Evolutionary conservation across 2,797 vertebrate species (phyloP).

Genomic region (Pseudochirops corinnae): DNA sequence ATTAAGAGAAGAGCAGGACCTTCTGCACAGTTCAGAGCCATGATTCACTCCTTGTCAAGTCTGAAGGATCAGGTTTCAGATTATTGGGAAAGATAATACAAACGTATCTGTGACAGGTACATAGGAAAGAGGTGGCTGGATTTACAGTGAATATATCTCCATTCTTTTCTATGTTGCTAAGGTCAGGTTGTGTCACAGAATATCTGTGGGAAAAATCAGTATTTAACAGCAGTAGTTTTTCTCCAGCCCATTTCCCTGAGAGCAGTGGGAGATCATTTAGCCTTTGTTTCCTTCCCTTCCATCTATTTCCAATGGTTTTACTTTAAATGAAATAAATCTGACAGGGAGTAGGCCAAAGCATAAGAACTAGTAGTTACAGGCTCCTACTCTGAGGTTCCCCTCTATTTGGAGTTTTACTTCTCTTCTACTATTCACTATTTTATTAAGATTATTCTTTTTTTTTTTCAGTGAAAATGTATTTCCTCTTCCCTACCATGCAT

Average conservation of each 20-base stretch:
- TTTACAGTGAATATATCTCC: slow-evolving; percentile 44
- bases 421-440: background rate
- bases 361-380: background rate
- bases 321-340: background rate
- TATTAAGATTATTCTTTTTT: background rate
- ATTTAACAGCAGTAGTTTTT: slow-evolving; percentile 8
- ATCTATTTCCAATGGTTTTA: background rate
- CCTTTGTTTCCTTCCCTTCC: background rate
- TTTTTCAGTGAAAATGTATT: background rate
- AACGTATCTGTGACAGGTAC: background rate
- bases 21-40: rapidly evolving
- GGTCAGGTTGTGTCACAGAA: slow-evolving; percentile 36
- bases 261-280: background rate
- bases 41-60: slow-evolving; percentile 17
- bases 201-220: background rate
- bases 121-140: background rate
- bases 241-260: background rate
- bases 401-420: background rate
- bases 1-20: background rate
- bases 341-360: background rate
- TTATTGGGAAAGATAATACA: background rate
- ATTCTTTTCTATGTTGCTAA: slow-evolving; percentile 27
- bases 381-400: background rate
- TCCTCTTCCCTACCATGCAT: background rate
- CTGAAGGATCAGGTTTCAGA: background rate